These are phyloP conservation scores for Choreutis nemorana DNA, from an alignment of 2,888 invertebrate species.

Conservation along the genomic window DNA sequence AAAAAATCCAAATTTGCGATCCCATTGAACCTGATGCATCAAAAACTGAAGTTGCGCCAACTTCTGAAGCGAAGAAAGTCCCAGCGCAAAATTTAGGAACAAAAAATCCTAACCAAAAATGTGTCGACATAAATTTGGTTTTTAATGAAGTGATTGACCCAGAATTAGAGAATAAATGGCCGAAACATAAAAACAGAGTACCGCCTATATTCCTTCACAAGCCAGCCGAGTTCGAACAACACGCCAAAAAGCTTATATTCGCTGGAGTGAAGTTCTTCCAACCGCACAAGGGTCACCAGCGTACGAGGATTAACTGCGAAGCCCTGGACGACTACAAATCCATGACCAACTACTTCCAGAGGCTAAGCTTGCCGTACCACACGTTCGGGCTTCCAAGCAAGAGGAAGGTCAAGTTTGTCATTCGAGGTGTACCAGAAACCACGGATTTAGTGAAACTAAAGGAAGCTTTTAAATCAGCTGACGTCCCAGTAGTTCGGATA, in stretches of 20 bases:
- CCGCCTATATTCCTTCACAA: constrained; percentile 33
- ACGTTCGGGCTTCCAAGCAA: constrained; percentile 32
- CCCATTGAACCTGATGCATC: too few species aligned
- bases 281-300: constrained; percentile 16
- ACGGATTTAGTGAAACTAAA: constrained; percentile 22
- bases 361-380: constrained; percentile 29
- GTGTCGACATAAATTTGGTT: too few species aligned
- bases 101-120: too few species aligned
- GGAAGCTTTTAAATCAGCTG: constrained; percentile 21
- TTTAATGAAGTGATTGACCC: constrained; percentile 13
- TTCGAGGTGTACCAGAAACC: constrained; percentile 29
- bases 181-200: constrained; percentile 21
- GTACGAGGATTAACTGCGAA: constrained; percentile 23
- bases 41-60: not conserved
- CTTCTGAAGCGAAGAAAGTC: too few species aligned
- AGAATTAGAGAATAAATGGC: constrained; percentile 20
- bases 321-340: constrained; percentile 25
- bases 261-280: constrained; percentile 24
- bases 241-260: constrained; percentile 20
- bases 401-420: constrained; percentile 33
- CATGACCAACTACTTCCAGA: constrained; percentile 26
- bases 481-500: constrained; percentile 29
- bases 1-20: constrained; percentile 16
- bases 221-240: constrained; percentile 19
- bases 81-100: too few species aligned